A percentile compares a stretch with the other conserved stretches of the same genome.
Conservation (phyloP, 2,888 invertebrate species). For the Tachina grossa region DNA sequence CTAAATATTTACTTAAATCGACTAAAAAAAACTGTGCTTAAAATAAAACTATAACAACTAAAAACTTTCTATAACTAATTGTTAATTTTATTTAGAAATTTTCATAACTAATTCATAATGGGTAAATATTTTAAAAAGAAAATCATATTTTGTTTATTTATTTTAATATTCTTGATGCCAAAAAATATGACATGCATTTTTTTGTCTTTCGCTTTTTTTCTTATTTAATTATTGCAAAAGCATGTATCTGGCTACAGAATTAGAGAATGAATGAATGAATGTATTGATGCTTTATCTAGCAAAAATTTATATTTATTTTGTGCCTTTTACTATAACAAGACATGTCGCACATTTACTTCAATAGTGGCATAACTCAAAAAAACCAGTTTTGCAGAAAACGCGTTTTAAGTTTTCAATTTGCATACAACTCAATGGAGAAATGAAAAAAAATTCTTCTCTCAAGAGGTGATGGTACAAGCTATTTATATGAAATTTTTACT, state of each 20-base stretch:
- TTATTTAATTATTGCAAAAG: slow-evolving; percentile 1
- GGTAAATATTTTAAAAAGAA: slow-evolving; percentile 58
- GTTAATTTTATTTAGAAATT: slow-evolving; percentile 27
- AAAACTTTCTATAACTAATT: slow-evolving; percentile 39
- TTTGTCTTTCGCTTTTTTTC: neutral
- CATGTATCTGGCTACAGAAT: neutral
- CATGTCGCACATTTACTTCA: no score
- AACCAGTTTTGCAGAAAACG: no score
- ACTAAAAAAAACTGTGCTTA: slow-evolving; percentile 45
- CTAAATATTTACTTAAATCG: slow-evolving; percentile 18
- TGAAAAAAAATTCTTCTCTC: no score
- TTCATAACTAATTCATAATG: slow-evolving; percentile 52
- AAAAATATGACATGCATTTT: slow-evolving; percentile 34
- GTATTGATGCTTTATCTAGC: neutral
- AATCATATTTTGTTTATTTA: slow-evolving; percentile 8
- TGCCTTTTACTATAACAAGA: neutral
- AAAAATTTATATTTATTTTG: neutral
- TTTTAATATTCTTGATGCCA: slow-evolving; percentile 17
- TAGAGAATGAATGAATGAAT: slow-evolving; percentile 4
- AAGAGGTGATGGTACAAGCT: no score
- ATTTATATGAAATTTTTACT: no score
- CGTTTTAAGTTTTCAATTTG: no score
- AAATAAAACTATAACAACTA: slow-evolving; percentile 40
- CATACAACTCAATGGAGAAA: no score
- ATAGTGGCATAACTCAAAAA: no score